Percentiles rank a stretch among this genome's conserved stretches.
Conservation (phyloP, 1,140 invertebrate species). For the Mycetomoellerius zeteki region DNA sequence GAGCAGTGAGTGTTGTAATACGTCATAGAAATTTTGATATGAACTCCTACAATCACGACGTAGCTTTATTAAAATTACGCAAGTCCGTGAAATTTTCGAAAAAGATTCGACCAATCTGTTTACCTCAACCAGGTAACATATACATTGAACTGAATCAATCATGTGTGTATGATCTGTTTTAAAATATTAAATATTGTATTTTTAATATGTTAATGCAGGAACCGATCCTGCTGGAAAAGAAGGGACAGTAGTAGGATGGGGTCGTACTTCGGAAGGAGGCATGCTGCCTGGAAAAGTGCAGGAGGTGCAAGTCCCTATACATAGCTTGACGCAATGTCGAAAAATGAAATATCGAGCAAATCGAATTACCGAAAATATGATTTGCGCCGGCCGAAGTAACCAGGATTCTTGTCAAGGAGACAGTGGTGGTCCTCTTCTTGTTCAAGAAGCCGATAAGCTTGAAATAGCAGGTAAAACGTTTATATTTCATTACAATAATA, state of each 20-base stretch:
- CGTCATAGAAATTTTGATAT: slow-evolving; percentile 94
- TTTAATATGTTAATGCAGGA: slow-evolving; percentile 80
- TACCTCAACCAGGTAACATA: slow-evolving; percentile 89
- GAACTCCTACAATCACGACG: slow-evolving; percentile 95
- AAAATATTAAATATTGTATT: neutral
- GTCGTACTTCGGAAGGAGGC: slow-evolving; percentile 93
- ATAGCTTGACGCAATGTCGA: slow-evolving; percentile 92
- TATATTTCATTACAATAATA: neutral
- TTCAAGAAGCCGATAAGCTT: slow-evolving; percentile 91
- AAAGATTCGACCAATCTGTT: slow-evolving; percentile 93
- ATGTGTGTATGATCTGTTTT: neutral
- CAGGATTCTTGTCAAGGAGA: slow-evolving; percentile 95
- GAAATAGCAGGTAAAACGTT: slow-evolving; percentile 90
- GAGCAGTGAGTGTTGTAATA: slow-evolving; percentile 92
- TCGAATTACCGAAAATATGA: slow-evolving; percentile 93
- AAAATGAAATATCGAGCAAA: slow-evolving; percentile 93
- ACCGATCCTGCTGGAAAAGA: slow-evolving; percentile 91
- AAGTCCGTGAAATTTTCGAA: slow-evolving; percentile 93
- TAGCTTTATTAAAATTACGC: slow-evolving; percentile 92
- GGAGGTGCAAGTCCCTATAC: slow-evolving; percentile 94
- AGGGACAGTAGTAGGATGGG: slow-evolving; percentile 94
- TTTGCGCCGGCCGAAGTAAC: slow-evolving; percentile 92
- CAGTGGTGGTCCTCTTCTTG: slow-evolving; percentile 93
- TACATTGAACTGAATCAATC: slow-evolving; percentile 51
- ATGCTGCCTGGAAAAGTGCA: slow-evolving; percentile 92